A percentile compares a stretch with the other conserved stretches of the same genome.
Conservation (phyloP, 2,113 vertebrate genomes). For the Pseudorasbora parva region DNA sequence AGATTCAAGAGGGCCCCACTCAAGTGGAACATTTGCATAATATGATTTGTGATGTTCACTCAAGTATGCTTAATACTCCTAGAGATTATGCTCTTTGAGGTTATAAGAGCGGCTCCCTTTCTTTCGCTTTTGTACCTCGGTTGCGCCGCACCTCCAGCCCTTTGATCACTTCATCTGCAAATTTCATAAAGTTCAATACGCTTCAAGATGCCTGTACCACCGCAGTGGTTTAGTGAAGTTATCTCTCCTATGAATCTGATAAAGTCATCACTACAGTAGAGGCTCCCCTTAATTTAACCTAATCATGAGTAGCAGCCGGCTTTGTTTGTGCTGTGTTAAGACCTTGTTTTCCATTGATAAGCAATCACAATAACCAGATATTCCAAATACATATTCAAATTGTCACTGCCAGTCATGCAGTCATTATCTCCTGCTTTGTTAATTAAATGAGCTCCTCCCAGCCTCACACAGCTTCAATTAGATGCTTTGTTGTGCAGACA, state of each 20-base stretch:
- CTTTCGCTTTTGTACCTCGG: conserved; percentile 18
- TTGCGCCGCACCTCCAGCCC: conserved; percentile 31
- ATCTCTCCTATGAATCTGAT: conserved; percentile 44
- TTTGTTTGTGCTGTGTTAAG: conserved; percentile 51
- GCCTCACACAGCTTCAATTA: conserved; percentile 60
- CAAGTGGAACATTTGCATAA: conserved; percentile 69
- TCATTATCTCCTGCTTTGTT: conserved; percentile 61
- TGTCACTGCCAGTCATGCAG: conserved; percentile 53
- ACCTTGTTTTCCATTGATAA: conserved; percentile 36
- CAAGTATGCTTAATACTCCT: conserved; percentile 64
- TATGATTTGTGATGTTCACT: conserved; percentile 67
- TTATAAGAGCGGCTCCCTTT: conserved; percentile 57
- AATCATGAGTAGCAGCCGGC: conserved; percentile 41
- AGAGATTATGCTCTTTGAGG: conserved; percentile 60
- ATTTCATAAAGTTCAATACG: conserved; percentile 47
- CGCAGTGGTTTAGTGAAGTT: conserved; percentile 36
- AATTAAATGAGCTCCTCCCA: conserved; percentile 61
- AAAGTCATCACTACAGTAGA: conserved; percentile 21
- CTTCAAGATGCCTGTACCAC: conserved; percentile 13
- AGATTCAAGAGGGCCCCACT: conserved; percentile 63
- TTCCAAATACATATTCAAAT: conserved; percentile 59
- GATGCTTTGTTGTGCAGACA: conserved; percentile 57
- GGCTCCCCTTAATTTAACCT: conserved; percentile 41
- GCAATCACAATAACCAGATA: conserved; percentile 56
- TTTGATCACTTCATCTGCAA: conserved; percentile 51